A percentile compares a stretch with the other conserved stretches of the same genome.
Evolutionary conservation across 1,140 invertebrate species (phyloP).

Genomic region (Pararge aegeria): DNA sequence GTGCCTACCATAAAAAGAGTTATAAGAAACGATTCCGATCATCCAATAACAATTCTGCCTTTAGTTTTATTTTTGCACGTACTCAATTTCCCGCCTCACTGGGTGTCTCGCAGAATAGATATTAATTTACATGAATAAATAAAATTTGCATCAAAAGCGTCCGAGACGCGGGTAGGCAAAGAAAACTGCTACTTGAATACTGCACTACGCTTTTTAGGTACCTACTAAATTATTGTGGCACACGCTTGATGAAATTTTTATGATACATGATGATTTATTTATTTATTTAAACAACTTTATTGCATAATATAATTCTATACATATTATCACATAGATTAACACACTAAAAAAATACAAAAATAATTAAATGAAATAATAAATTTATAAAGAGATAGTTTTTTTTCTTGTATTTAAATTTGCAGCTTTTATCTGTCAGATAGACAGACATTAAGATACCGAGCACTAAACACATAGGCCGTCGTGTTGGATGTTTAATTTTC

Average conservation of each 20-base stretch:
- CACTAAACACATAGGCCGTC: no score
- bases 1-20: no score
- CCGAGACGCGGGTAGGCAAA: constrained; percentile 47
- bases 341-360: no score
- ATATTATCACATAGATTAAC: no score
- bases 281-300: background rate
- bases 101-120: constrained; percentile 71
- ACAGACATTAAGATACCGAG: no score
- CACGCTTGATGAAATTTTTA: constrained; percentile 25
- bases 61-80: constrained; percentile 74
- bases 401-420: no score
- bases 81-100: constrained; percentile 76
- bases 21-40: constrained; percentile 12
- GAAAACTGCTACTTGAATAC: constrained; percentile 58
- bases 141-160: constrained; percentile 77
- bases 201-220: constrained; percentile 36
- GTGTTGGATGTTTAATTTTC: no score
- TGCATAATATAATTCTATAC: background rate
- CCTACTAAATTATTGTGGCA: constrained; percentile 34
- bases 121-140: constrained; percentile 80
- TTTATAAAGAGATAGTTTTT: no score
- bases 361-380: no score
- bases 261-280: constrained; percentile 16
- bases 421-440: no score
- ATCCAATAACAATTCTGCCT: background rate